Evolutionary conservation across 2,888 invertebrate species (phyloP), one percentile per base, ranked within the genome.

Genomic region (Ophonus ardosiacus): DNA sequence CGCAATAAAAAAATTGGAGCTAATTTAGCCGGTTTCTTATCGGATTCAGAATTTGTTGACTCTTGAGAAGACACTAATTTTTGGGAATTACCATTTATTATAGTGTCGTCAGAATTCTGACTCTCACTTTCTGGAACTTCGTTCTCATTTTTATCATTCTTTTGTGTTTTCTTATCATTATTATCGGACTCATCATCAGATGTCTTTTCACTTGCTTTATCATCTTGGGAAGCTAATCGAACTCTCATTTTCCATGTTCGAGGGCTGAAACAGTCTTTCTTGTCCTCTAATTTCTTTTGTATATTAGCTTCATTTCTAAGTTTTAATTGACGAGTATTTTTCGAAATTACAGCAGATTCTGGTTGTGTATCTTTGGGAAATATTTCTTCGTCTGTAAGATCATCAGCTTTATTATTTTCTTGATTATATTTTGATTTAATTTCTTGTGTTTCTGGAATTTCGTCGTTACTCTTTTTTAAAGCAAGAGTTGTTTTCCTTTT

Each of bases 1-100:
- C 90, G 57, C 86, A 89, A 93, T 0, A 93, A 89, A 90, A 96
- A 96, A 68, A 96, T 92, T n/a, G 96, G 96, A 0, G 96, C 96
- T 61, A 95, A 89, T 90, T 95, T 95, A 61, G 90, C 88, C 15
- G 91, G 89, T 86, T 90, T 91, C 17, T 84, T 87, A 87, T 51
- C 38, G 21, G 15, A 40, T 7, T 8, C 43, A 2, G 76, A 74
- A 40, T 38, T 71, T 31, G 38, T n/a, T 18, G 38, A 74, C n/a
- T 61, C 8, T 51, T 51, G 43, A 74, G 10, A 86, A 86, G 84
- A 8, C 15, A 56, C 13, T 38, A 13, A 8, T 1, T 15, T 56
- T 31, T 82, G 43, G 6, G 63, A 21, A 76, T 59, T 38, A n/a
- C 81, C 3, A 51, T 24, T 1, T 56, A 13, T 57, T 38, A 61